Evolutionary conservation across 1,140 invertebrate genomes (phyloP).

Genomic region (Leptoteleia sp.): DNA sequence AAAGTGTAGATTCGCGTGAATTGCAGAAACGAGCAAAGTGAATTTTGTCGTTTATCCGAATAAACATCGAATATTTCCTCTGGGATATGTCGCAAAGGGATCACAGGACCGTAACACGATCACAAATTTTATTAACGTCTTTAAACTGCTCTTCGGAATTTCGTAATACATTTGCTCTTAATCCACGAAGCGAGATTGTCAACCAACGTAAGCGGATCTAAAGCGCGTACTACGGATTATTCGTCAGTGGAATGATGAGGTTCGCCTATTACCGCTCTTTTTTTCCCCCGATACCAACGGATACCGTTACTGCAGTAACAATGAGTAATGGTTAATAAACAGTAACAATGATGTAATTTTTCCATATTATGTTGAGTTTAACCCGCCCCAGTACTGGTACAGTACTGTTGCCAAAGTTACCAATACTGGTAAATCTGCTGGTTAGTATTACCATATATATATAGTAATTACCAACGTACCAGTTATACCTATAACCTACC

Average conservation of each 20-base stretch:
- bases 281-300: too few relatives aligned
- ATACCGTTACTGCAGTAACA: too few relatives aligned
- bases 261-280: conserved; percentile 26
- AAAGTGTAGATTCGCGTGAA: too few relatives aligned
- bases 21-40: conserved; percentile 7
- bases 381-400: too few relatives aligned
- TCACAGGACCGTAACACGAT: conserved; percentile 19
- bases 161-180: conserved; percentile 55
- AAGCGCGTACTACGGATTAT: conserved; percentile 38
- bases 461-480: too few relatives aligned
- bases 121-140: conserved; percentile 54
- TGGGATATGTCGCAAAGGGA: background rate
- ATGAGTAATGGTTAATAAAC: too few relatives aligned
- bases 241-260: conserved; percentile 31
- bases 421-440: too few relatives aligned
- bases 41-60: conserved; percentile 24
- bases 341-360: too few relatives aligned
- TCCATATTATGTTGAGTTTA: too few relatives aligned
- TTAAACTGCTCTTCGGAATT: conserved; percentile 48
- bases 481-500: too few relatives aligned
- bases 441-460: too few relatives aligned
- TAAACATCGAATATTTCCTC: conserved; percentile 3
- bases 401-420: too few relatives aligned
- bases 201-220: conserved; percentile 56
- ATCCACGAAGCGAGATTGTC: conserved; percentile 53